Percentiles rank a stretch among this genome's conserved stretches.
Conservation (phyloP, 2,797 vertebrate species). For the Pangasius macronema region DNA sequence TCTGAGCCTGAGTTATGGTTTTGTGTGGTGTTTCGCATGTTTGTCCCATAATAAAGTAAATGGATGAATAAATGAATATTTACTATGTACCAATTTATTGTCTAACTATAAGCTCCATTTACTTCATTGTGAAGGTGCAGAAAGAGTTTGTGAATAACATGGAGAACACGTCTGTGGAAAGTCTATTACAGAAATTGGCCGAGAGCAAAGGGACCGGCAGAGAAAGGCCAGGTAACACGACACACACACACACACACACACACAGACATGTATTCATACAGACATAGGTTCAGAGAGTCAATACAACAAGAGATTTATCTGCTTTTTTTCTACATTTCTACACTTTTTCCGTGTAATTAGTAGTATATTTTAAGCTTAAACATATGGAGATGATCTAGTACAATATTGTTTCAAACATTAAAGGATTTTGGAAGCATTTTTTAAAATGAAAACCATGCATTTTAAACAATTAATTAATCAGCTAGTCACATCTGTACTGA, state of each 20-base stretch:
- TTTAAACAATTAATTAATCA: no score
- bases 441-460: no score
- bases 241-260: neutral
- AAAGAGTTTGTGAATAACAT: conserved; percentile 95
- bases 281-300: neutral
- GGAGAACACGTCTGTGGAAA: conserved; percentile 93
- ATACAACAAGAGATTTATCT: neutral
- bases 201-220: conserved; percentile 96
- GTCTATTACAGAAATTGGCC: conserved; percentile 90
- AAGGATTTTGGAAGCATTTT: no score
- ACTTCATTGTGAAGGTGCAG: conserved; percentile 78
- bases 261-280: neutral
- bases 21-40: neutral
- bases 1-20: neutral
- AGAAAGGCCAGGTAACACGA: conserved; percentile 89
- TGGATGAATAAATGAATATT: neutral
- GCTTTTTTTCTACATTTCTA: neutral
- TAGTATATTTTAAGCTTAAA: neutral
- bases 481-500: neutral
- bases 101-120: neutral
- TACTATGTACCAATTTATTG: neutral
- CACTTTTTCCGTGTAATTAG: neutral
- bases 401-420: no score
- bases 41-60: neutral
- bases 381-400: no score